Conservation (phyloP, 2,888 invertebrate genomes). For the Dolomedes plantarius region DNA sequence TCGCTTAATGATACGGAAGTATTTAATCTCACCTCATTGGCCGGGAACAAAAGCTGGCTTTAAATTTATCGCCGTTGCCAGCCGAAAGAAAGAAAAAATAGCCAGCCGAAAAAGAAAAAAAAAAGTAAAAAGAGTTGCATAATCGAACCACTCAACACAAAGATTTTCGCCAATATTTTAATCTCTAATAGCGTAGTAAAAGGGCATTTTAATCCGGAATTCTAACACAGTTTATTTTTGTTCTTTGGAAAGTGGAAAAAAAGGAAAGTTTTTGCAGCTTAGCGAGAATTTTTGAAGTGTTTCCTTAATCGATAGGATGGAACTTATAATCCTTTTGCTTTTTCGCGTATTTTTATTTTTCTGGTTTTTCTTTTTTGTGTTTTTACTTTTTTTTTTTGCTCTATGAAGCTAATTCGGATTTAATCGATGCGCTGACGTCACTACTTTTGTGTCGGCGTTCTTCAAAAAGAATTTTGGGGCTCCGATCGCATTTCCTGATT, state of each 20-base stretch:
- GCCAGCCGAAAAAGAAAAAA: constrained; percentile 1
- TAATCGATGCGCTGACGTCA: constrained; percentile 43
- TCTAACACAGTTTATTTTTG: not conserved
- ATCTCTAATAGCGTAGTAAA: constrained; percentile 49
- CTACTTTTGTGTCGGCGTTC: not conserved
- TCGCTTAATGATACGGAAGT: constrained; percentile 55
- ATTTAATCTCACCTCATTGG: constrained; percentile 65
- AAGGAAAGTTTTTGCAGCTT: constrained; percentile 46
- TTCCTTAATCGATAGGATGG: constrained; percentile 44
- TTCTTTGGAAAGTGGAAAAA: not conserved
- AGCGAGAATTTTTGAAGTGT: constrained; percentile 49
- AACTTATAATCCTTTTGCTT: constrained; percentile 52
- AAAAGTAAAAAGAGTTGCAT: constrained; percentile 23
- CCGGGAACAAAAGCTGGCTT: constrained; percentile 47
- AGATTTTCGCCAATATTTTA: constrained; percentile 68
- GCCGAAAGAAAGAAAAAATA: not conserved
- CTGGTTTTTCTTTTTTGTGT: too few relatives aligned
- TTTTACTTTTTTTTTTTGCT: constrained; percentile 4
- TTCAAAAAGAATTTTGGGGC: not conserved
- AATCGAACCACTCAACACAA: constrained; percentile 62
- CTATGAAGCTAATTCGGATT: constrained; percentile 37
- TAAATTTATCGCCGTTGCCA: constrained; percentile 47
- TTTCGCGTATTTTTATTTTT: not conserved
- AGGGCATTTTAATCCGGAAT: constrained; percentile 36
- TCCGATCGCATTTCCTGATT: not conserved